Evolutionary conservation across 2,888 invertebrate species (phyloP), one percentile per base, ranked within the genome.

Genomic region (Drosophila kuntzei): DNA sequence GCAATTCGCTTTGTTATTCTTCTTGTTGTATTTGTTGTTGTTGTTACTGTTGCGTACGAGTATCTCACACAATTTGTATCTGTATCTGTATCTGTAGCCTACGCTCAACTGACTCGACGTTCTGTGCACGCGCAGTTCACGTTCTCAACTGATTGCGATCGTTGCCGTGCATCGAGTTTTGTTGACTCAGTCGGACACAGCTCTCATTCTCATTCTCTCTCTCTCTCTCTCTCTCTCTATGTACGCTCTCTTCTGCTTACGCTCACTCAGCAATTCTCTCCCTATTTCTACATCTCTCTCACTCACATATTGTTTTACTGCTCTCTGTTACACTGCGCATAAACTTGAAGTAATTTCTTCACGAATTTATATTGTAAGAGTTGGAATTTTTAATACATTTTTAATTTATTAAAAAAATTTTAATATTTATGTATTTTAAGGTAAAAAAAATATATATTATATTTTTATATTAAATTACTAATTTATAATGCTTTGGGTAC

Each of bases 131-230:
- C 76, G 69, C 79, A 74, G 65, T 72, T 76, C 77, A 77, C 74
- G 80, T 77, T 72, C 71, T 75, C 83, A 71, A 89, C 85, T 89
- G 89, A 80, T 72, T 79, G 70, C 71, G 87, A 84, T 87, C 84
- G 77, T 51, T 49, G 37, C 34, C 59, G 63, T 73, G 81, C 80
- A 77, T 67, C 74, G 84, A 49, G 79, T 88, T 89, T 89, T 89
- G 89, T 84, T 85, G 72, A 44, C 72, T 69, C 43, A 22, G 54
- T 22, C 32, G 11, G 2, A 1, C 29, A 22, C 8, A 32, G 11
- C 18, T 11, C 34, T 20, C 53, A 41, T 41, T 34, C 66, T 36
- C 50, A 2, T 49, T 39, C 37, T 16, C 47, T 9, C 43, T 39
- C 22, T 34, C 34, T 8, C 27, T 9, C 55, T n/a, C 46, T 50